Evolutionary conservation across 30 jellyfish, hydroid and myxozoan species (phyloP).

Genomic region (Aurelia sp.): DNA sequence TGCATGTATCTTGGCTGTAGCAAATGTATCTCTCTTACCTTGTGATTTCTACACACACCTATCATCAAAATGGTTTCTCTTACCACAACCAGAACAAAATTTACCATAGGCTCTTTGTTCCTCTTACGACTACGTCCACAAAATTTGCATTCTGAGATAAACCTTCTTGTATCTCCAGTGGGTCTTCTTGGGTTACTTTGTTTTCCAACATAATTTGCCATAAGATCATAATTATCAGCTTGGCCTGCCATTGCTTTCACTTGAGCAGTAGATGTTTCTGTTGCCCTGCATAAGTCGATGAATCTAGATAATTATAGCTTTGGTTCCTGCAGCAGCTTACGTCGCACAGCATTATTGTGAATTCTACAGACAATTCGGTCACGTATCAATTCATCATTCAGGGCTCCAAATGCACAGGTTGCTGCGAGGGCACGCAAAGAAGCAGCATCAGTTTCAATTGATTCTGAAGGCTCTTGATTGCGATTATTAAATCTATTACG

Average conservation of each 20-base stretch:
- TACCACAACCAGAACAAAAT: too few species aligned
- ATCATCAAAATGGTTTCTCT: too few species aligned
- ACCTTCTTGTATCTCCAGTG: background rate
- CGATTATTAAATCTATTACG: background rate
- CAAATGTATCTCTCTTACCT: too few species aligned
- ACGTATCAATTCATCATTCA: too few species aligned
- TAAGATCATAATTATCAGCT: background rate
- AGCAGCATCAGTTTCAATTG: constrained; percentile 7
- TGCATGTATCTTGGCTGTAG: too few species aligned
- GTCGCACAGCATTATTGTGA: constrained; percentile 45
- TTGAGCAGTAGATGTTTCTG: constrained; percentile 30
- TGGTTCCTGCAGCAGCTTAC: constrained; percentile 37
- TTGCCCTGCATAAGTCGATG: too few species aligned
- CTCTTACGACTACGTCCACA: constrained; percentile 8
- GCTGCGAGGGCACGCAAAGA: too few species aligned
- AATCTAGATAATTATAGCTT: too few species aligned
- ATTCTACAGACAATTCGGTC: background rate
- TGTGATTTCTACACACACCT: too few species aligned
- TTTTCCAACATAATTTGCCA: constrained; percentile 6
- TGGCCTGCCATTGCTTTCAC: constrained; percentile 36
- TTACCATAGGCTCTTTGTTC: too few species aligned
- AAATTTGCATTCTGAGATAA: constrained; percentile 8
- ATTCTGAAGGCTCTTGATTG: constrained; percentile 17
- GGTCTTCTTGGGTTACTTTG: background rate
- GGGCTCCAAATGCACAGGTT: too few species aligned